Percentiles rank a stretch among this genome's conserved stretches.
Conservation (phyloP, 2,113 vertebrate species). For the Rhynchomys soricoides region DNA sequence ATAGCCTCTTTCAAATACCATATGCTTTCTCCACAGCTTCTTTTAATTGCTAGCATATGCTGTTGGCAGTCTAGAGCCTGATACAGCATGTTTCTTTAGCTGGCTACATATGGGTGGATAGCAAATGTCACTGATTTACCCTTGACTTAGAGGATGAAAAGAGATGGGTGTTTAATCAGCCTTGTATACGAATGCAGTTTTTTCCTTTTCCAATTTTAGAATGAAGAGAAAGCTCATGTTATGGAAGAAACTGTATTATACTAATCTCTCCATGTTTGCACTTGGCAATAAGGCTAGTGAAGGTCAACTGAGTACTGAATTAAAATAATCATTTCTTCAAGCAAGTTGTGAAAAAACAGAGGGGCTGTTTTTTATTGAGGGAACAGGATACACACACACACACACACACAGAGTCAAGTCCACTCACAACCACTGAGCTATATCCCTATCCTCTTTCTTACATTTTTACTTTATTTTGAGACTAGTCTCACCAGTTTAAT, state of each 20-base stretch:
- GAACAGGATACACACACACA: neutral
- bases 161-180: neutral
- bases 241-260: neutral
- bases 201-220: conserved; percentile 37
- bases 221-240: conserved; percentile 12
- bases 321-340: neutral
- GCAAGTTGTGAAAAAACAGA: neutral
- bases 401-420: neutral
- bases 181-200: neutral
- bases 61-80: neutral
- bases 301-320: conserved; percentile 25
- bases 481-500: neutral
- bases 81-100: neutral
- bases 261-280: neutral
- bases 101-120: neutral
- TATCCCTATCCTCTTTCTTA: neutral
- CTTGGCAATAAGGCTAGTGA: neutral
- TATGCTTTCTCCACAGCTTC: neutral
- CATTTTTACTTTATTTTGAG: neutral
- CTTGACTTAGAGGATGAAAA: neutral
- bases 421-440: neutral
- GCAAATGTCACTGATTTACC: neutral
- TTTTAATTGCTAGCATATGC: neutral
- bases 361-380: neutral
- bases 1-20: neutral